Base-by-base conservation (phyloP, 23 tunicate species). In the Trididemnum miniatum region DNA sequence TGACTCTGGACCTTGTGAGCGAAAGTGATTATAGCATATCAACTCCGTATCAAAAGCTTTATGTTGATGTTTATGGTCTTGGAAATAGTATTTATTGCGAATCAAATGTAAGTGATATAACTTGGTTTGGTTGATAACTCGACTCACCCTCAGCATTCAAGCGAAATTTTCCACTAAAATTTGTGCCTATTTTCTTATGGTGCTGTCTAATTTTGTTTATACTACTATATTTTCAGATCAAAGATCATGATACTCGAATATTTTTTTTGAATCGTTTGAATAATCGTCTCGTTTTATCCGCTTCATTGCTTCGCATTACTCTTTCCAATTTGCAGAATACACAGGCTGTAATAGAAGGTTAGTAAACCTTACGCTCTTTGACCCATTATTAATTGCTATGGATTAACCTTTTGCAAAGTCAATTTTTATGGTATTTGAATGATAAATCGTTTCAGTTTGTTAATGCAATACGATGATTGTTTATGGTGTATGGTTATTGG, bases 61-160 rank as follows among this genome's bases (percentile, higher is more conserved):
- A 52, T 76, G 88, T 86, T 30, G 80, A 81, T 35, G 75, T 91
- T 29, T 82, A 67, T 76, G 96, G 96, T 4, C 32, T 91, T 4
- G 96, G 96, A 35, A 85, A 86, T 54, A 34, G 60, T 4, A 59
- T 71, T 1, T 91, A 44, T 51, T 91, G 96, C 65, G 39, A 91
- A 9, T 81, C 96, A 0, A 51, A 91, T 38, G 96, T 91, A 86
- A 75, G 89, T n/a, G n/a, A n/a, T n/a, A n/a, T n/a, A n/a, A n/a
- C n/a, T n/a, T n/a, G n/a, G n/a, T n/a, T n/a, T n/a, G n/a, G n/a
- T n/a, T n/a, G n/a, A n/a, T n/a, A n/a, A n/a, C n/a, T n/a, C n/a
- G n/a, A n/a, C n/a, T n/a, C n/a, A n/a, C n/a, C n/a, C n/a, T n/a
- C n/a, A n/a, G n/a, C n/a, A n/a, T n/a, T n/a, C n/a, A n/a, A n/a